Conservation (phyloP, 2,113 vertebrate genomes). For the Syngnathoides biaculeatus region DNA sequence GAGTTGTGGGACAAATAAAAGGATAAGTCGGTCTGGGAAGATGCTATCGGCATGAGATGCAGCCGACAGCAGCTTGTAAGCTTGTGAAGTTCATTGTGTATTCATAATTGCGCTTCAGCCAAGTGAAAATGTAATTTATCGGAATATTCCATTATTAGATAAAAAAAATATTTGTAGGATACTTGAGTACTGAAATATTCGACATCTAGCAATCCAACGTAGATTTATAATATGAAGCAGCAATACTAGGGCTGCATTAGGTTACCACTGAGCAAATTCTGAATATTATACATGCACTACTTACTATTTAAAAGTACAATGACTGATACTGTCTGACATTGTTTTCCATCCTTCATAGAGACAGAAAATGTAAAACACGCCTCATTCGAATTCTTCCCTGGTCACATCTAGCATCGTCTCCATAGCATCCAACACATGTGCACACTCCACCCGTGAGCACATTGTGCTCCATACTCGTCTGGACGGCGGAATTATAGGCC, state of each 20-base stretch:
- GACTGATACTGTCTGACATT: background rate
- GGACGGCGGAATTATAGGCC: conserved; percentile 14
- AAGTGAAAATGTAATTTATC: no score
- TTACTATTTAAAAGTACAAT: background rate
- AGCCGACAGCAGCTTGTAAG: no score
- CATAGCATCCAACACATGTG: conserved; percentile 15
- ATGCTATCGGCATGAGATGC: no score
- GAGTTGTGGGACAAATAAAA: no score
- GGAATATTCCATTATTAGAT: no score
- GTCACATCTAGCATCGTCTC: conserved; percentile 36
- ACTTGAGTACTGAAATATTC: no score
- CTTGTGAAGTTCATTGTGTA: no score
- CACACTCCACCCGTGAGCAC: background rate
- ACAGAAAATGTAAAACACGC: conserved; percentile 3
- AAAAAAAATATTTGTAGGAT: no score
- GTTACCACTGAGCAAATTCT: conserved; percentile 19
- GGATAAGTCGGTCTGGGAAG: no score
- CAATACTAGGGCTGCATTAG: conserved; percentile 15
- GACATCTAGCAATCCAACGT: conserved; percentile 5
- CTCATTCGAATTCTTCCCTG: conserved; percentile 18
- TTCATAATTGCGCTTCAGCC: no score
- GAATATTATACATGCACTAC: conserved; percentile 22
- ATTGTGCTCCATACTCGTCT: conserved; percentile 16
- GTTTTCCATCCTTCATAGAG: conserved; percentile 15
- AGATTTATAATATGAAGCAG: conserved; percentile 23